Conservation (phyloP, 2,888 invertebrate genomes). For the Tenthredo notha region DNA sequence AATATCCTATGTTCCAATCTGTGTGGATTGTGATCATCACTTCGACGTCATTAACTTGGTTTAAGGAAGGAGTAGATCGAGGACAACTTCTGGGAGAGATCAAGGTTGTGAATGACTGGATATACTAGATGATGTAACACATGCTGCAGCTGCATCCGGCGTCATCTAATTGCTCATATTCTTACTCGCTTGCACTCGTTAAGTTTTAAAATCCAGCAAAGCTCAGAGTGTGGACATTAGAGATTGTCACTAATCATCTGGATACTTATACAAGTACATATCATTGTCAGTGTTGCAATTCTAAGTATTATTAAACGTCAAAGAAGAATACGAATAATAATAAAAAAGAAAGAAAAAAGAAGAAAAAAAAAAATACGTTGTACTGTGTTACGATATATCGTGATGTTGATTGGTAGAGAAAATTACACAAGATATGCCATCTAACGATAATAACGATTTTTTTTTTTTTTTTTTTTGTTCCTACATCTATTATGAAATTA, state of each 20-base stretch:
- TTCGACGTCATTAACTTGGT: neutral
- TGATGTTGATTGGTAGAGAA: neutral
- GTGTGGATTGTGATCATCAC: neutral
- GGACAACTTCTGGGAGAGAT: constrained; percentile 65
- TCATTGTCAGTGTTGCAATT: neutral
- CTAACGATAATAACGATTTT: neutral
- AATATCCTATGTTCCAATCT: neutral
- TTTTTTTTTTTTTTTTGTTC: constrained; percentile 16
- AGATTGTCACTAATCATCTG: neutral
- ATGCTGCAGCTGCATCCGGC: constrained; percentile 77
- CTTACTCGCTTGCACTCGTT: neutral
- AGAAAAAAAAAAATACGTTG: neutral
- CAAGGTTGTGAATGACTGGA: constrained; percentile 71
- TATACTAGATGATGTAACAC: constrained; percentile 70
- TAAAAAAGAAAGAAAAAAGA: too few species aligned
- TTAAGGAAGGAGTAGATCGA: neutral
- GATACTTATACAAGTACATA: neutral
- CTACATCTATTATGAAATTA: too few species aligned
- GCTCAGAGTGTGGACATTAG: neutral
- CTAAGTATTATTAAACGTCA: neutral
- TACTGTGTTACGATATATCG: neutral
- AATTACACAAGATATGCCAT: neutral
- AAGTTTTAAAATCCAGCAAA: neutral
- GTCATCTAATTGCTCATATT: constrained; percentile 72
- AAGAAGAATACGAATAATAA: neutral